Percentiles rank a stretch among this genome's conserved stretches.
phyloP scores from a whole-genome alignment of 2,797 vertebrate species.

The Alouatta caraya region DNA sequence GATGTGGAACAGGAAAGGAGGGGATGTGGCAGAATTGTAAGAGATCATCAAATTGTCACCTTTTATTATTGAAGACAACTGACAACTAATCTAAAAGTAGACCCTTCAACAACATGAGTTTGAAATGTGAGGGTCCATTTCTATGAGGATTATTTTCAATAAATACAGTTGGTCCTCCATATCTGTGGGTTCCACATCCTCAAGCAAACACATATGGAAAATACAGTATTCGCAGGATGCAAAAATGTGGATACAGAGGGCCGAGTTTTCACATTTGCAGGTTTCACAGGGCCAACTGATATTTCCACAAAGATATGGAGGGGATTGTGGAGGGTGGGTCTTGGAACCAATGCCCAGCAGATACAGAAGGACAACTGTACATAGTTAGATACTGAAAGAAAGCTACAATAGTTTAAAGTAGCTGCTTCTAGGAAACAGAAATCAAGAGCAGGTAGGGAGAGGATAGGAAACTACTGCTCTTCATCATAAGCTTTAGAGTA shows the following conservation, averaged over 20 bases:
- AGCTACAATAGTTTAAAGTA: constrained; percentile 13
- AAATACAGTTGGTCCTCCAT: not conserved
- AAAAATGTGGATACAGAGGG: not conserved
- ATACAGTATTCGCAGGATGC: not conserved
- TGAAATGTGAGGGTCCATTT: not conserved
- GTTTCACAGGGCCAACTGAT: not conserved
- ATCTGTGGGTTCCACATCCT: not conserved
- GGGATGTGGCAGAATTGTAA: not conserved
- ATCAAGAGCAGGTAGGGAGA: not conserved
- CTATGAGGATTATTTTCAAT: not conserved
- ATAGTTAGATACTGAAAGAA: not conserved
- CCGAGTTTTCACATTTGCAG: not conserved
- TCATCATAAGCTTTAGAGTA: not conserved
- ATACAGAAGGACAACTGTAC: not conserved
- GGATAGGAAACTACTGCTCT: not conserved
- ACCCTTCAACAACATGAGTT: not conserved
- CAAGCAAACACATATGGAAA: not conserved
- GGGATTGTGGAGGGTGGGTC: not conserved
- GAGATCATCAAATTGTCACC: not conserved
- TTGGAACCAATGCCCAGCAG: not conserved
- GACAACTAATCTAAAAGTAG: not conserved
- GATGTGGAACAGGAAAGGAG: not conserved
- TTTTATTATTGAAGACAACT: not conserved
- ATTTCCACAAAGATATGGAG: not conserved
- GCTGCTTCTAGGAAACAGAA: not conserved